Evolutionary conservation across 1,140 invertebrate species (phyloP), one percentile per base, ranked within the genome.

Genomic region (Drosophila carrolli): DNA sequence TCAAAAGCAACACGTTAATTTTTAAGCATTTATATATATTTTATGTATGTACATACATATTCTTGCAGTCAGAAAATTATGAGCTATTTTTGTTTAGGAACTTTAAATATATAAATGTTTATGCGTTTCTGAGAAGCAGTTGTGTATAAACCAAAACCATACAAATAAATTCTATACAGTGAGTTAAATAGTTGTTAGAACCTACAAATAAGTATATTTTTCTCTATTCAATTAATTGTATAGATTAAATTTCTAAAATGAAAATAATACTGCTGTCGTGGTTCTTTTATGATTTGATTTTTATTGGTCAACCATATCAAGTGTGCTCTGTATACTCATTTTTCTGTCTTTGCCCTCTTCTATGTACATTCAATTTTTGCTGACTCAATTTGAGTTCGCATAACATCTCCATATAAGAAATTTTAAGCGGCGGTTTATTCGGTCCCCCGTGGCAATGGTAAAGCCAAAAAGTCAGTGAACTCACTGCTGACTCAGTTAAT

Each of bases 401-500:
- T 38, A 29, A 60, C 44, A 50, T 60, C 58, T 50, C 35, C 32
- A 50, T 27, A n/a, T 19, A 7, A 0, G 8, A 38, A 48, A 35
- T 10, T 23, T 4, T 8, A 19, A 14, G 8, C 27, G 9, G 10
- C 29, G 10, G 37, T 29, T 23, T 14, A 10, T 10, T 7, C n/a
- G 27, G 43, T 11, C n/a, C n/a, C 40, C 7, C 23, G 5, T 37
- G 40, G 11, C 8, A 32, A 16, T 32, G 13, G 13, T 41, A n/a
- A 16, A 41, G 43, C 14, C 32, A 40, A 11, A 41, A 48, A 48
- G 56, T 50, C 38, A 59, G 8, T 27, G 32, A 57, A 59, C 19
- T 60, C 7, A 27, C 27, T 41, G 37, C 41, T 60, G 37, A 11
- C 38, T 67, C 48, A 61, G 5, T 57, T 38, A 2, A 37, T 9